These are phyloP conservation scores for Calonectris borealis DNA, from an alignment of 2,113 vertebrate species.

Conservation along the genomic window DNA sequence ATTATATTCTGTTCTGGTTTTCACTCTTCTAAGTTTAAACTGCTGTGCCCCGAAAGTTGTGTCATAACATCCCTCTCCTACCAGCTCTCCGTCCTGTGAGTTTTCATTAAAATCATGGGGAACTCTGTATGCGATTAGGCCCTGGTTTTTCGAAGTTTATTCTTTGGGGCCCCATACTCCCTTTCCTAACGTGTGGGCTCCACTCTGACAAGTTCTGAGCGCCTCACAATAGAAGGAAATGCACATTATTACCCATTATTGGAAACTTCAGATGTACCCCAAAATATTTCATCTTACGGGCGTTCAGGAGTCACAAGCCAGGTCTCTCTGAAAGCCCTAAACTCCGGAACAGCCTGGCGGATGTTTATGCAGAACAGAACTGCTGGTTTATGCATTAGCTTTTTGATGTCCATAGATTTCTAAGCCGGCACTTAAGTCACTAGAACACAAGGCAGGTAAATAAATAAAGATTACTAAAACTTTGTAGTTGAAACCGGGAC, in stretches of 20 bases:
- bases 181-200: background rate
- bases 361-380: background rate
- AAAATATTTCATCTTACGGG: background rate
- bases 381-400: background rate
- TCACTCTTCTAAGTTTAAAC: background rate
- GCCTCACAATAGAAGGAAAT: background rate
- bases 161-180: background rate
- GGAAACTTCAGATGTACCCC: background rate
- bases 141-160: background rate
- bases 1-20: background rate
- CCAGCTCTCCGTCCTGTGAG: background rate
- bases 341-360: background rate
- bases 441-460: background rate
- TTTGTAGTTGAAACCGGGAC: background rate
- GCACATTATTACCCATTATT: background rate
- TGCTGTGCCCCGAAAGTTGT: background rate
- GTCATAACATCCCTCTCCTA: background rate
- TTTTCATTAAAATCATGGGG: background rate
- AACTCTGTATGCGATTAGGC: background rate
- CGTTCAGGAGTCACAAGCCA: background rate
- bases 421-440: background rate
- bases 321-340: background rate
- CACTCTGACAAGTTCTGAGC: background rate
- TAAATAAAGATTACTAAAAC: background rate
- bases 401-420: background rate